Evolutionary conservation across 1,140 invertebrate species (phyloP), one percentile per base, ranked within the genome.

Genomic region (Battus philenor): DNA sequence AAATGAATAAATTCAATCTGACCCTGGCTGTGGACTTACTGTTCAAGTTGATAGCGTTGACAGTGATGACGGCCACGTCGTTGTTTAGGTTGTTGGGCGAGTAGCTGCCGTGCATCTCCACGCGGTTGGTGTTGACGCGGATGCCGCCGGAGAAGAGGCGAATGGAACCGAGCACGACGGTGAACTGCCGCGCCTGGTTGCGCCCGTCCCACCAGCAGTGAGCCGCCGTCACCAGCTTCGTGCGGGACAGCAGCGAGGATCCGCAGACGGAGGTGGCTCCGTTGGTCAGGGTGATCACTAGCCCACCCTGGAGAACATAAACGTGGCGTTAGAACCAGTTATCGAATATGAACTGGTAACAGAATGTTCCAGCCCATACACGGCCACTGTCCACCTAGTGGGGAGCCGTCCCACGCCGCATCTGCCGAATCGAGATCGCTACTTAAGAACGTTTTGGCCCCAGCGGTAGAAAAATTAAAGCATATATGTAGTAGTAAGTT

Each of bases 21-120:
- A n/a, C n/a, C n/a, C n/a, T n/a, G n/a, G 20, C 7, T 22, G n/a
- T 29, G n/a, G 2, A 13, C 33, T 38, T n/a, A 38, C 33, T 38
- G 33, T 8, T 22, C 3, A 10, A 11, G 33, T 38, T 38, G 4
- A 38, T 18, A n/a, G 17, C 2, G 33, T 22, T 24, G 4, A 38
- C n/a, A 0, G 33, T 22, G 18, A 38, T 11, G 1, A 38, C 13
- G 9, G 33, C 33, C 10, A 38, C 22, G 10, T 38, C 33, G 10
- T 38, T 38, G 2, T 8, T n/a, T 10, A 38, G n/a, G 1, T 9
- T 38, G 9, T 12, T 12, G 17, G 18, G 12, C 7, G 22, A 24
- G 22, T 12, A 41, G 13, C 5, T 41, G 11, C 5, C 11, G 13
- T 41, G 36, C 22, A 41, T 41, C 36, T 41, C 11, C 0, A 41